Conservation (phyloP, 2,888 invertebrate species). For the Eugnorisma glareosa region DNA sequence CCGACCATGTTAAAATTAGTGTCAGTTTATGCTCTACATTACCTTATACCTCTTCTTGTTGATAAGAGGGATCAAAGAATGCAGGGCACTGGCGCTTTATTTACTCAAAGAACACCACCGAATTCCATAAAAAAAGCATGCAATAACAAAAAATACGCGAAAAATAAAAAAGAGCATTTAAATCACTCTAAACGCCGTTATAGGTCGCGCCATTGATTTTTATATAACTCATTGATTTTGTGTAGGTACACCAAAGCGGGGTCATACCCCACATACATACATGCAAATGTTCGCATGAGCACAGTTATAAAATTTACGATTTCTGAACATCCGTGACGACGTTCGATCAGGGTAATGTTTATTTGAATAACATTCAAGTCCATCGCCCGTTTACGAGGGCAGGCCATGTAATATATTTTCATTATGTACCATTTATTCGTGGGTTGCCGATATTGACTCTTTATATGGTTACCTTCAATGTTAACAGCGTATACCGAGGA, state of each 20-base stretch:
- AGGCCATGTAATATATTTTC: conserved; percentile 85
- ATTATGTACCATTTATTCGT: conserved; percentile 87
- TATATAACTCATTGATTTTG: conserved; percentile 59
- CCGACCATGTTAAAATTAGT: background rate
- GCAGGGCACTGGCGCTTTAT: background rate
- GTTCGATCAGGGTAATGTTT: conserved; percentile 83
- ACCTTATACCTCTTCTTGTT: background rate
- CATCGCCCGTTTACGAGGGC: conserved; percentile 83
- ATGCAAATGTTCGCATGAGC: conserved; percentile 71
- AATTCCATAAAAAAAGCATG: background rate
- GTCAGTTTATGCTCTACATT: background rate
- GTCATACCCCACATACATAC: conserved; percentile 61
- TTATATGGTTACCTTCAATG: conserved; percentile 84
- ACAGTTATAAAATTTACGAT: conserved; percentile 84
- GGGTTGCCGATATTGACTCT: conserved; percentile 83
- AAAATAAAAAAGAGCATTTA: conserved; percentile 26
- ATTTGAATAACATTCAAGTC: conserved; percentile 84
- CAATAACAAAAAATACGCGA: background rate
- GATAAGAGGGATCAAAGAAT: background rate
- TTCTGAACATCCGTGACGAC: conserved; percentile 81
- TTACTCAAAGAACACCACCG: background rate
- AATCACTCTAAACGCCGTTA: conserved; percentile 52
- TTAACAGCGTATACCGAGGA: conserved; percentile 78
- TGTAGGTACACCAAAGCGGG: conserved; percentile 46
- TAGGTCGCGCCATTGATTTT: conserved; percentile 60